Percentiles rank a stretch among this genome's conserved stretches.
phyloP scores from a whole-genome alignment of 2,888 invertebrate genomes.

The Thyatira batis region DNA sequence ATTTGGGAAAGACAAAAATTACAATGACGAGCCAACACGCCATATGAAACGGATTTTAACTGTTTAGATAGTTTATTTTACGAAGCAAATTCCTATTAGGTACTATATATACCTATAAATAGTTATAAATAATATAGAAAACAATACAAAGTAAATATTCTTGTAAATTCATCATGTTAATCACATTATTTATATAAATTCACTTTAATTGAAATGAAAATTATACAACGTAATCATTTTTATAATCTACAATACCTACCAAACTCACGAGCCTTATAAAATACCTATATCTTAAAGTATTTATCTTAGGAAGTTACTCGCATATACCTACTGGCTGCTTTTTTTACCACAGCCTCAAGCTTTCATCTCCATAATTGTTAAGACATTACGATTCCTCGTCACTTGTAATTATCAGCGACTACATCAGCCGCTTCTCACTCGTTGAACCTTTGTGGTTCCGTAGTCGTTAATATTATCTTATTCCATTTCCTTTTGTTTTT shows the following conservation, averaged over 20 bases:
- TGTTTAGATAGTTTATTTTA: constrained; percentile 37
- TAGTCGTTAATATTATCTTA: constrained; percentile 40
- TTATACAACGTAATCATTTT: neutral
- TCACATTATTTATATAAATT: too few species aligned
- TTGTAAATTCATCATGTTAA: too few species aligned
- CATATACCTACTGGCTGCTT: constrained; percentile 15
- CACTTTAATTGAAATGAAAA: neutral
- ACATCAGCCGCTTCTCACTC: constrained; percentile 37
- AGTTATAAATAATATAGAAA: neutral
- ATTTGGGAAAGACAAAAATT: constrained; percentile 57
- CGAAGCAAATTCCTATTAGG: too few species aligned
- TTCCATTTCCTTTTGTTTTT: constrained; percentile 41
- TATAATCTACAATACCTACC: neutral
- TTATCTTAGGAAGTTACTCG: neutral
- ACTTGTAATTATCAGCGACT: constrained; percentile 58
- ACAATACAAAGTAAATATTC: neutral
- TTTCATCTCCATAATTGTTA: constrained; percentile 59
- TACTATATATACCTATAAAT: too few species aligned
- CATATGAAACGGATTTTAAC: constrained; percentile 47
- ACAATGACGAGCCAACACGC: constrained; percentile 61
- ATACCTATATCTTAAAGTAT: neutral
- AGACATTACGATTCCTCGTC: constrained; percentile 56
- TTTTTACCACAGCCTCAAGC: constrained; percentile 15
- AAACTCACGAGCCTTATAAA: neutral
- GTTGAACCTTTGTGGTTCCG: constrained; percentile 46